Evolutionary conservation across 2,797 vertebrate genomes (phyloP), one percentile per base, ranked within the genome.

Genomic region (Lates japonicus): DNA sequence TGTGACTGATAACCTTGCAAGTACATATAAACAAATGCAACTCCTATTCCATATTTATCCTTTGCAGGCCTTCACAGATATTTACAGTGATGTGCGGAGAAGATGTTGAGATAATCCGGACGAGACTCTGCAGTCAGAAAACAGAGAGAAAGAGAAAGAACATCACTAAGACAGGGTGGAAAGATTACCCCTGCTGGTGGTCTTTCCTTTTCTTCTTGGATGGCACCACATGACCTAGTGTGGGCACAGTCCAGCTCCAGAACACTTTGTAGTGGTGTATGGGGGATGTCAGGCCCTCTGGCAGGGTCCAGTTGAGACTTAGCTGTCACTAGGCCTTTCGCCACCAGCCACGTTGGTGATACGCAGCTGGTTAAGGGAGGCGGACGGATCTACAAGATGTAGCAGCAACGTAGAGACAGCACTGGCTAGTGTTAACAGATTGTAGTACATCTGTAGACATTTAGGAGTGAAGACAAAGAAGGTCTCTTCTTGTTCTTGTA

Each of bases 251-350:
- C 97, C 97, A 98, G 92, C 96, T 98, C 98, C 98, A 99, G 86
- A 96, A 97, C 14, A 98, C 96, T 90, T 97, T 98, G 93, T 97
- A 99, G 94, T 99, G 98, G 76, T 99, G 98, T 10, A 98, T 88
- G n/a, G 5, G 98, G 98, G 60, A 98, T 93, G 71, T 99, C 98
- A 0, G 95, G 95, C 57, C 98, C 81, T 96, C 96, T 0, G 96
- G 92, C 58, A 96, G 85, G 20, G 96, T 97, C 98, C 98, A 99
- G 60, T 92, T 93, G 13, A 99, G 91, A 22, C 93, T n/a, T 91
- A 29, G 91, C 96, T 0, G 93, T 95, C 83, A 97, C 91, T 37
- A 87, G 94, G 2, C 96, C 96, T n/a, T 13, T 97, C 97, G 0
- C 91, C 87, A 1, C 95, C 48, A 88, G 35, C 19, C 81, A 97